Base-by-base conservation (phyloP, 1,140 invertebrate genomes). In the Chelonus insularis region DNA sequence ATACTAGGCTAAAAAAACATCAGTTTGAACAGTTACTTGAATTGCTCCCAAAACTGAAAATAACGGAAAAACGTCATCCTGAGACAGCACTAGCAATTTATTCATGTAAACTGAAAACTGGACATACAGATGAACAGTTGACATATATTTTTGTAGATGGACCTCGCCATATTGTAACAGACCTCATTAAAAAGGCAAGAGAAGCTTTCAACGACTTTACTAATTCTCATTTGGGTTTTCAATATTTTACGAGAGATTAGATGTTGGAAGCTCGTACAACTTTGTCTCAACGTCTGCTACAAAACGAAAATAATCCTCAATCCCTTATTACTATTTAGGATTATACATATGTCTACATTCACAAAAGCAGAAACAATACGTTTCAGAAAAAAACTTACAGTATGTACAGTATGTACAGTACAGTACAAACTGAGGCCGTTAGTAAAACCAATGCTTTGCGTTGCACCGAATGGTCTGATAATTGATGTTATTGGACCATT, bases 301-400 rank as follows among this genome's bases (percentile, higher is more conserved):
- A 34, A 18, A 32, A 54, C 12, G 29, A 36, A 32, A 9, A 36
- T n/a, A n/a, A n/a, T n/a, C n/a, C 14, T 54, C 25, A 34, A 18
- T 20, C 25, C 4, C 34, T 59, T 16, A 37, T 50, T 20, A 59
- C 43, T 14, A 48, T 59, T 18, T 59, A 29, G 57, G 57, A 59
- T 18, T 34, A 32, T 18, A 59, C 45, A 9, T 48, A 48, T 37
- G 21, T 59, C 18, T 59, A 59, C 25, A 48, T 59, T 18, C 43
- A 59, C 5, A 59, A 59, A 20, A 59, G 57, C 20, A 16, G 12
- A 20, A 59, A 59, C 21, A 41, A 59, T 20, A 4, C 5, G 21
- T 59, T 59, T 34, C 43, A 59, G 32, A 23, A 23, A 29, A 20
- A 7, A 59, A 41, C 43, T 4, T 59, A 48, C 11, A 59, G 57